These are phyloP conservation scores for Melanocharis versteri DNA, from an alignment of 2,113 vertebrate species.

Conservation along the genomic window DNA sequence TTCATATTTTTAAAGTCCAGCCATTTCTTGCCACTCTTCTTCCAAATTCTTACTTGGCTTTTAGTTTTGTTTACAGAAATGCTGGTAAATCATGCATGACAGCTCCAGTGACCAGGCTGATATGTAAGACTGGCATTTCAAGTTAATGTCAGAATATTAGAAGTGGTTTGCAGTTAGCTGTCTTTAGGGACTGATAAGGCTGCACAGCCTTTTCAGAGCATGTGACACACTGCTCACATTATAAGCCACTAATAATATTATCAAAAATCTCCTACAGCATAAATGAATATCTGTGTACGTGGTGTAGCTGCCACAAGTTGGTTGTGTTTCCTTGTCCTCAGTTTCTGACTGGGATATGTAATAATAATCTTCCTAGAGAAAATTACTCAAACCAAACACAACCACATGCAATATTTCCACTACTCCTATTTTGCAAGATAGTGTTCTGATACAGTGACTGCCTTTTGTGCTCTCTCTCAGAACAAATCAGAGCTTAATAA, in stretches of 20 bases:
- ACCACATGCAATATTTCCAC: neutral
- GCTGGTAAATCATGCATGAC: neutral
- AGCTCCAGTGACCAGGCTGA: neutral
- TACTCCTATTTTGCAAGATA: neutral
- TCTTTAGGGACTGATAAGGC: neutral
- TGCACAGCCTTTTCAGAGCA: neutral
- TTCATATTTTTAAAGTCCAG: neutral
- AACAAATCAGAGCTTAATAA: conserved; percentile 52
- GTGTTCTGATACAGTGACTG: conserved; percentile 15
- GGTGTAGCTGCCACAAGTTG: neutral
- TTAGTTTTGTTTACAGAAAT: neutral
- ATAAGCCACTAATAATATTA: neutral
- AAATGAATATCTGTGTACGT: neutral
- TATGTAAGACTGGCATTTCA: neutral
- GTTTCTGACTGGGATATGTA: neutral
- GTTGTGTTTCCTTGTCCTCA: neutral
- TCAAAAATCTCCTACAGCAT: neutral
- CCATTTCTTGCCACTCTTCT: neutral
- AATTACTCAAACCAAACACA: conserved; percentile 12
- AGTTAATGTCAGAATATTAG: neutral
- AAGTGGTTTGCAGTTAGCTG: neutral
- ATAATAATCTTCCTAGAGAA: neutral
- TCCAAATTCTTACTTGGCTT: neutral
- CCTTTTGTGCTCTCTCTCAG: conserved; percentile 5
- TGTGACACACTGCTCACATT: neutral